phyloP scores from a whole-genome alignment of 2,797 vertebrate species.

The Syncerus caffer region DNA sequence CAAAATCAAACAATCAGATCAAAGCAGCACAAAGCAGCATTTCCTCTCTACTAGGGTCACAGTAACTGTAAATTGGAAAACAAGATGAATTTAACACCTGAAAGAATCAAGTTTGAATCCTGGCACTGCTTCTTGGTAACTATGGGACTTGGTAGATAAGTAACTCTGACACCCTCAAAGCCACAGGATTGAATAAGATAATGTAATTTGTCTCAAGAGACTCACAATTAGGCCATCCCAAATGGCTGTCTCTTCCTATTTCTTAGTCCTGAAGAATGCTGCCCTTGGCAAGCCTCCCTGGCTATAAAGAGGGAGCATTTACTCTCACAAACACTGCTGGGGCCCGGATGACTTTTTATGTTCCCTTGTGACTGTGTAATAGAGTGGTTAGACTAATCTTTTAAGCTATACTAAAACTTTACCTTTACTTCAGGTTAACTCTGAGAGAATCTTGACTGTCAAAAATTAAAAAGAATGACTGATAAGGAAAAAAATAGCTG shows the following conservation, averaged over 20 bases:
- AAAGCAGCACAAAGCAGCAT: slow-evolving; percentile 20
- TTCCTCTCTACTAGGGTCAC: neutral
- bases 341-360: neutral
- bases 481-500: neutral
- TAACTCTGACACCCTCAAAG: slow-evolving; percentile 9
- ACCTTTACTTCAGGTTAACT: slow-evolving; percentile 33
- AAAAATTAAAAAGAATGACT: slow-evolving; percentile 16
- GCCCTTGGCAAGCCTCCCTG: neutral
- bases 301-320: neutral
- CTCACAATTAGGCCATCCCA: neutral
- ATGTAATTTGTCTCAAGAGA: slow-evolving; percentile 19
- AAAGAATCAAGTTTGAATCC: slow-evolving; percentile 37
- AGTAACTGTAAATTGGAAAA: slow-evolving; percentile 1
- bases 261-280: neutral
- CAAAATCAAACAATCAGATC: slow-evolving; percentile 35
- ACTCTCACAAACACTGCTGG: neutral
- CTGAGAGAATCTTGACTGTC: slow-evolving; percentile 21
- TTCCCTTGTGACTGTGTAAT: neutral
- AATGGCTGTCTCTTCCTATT: neutral
- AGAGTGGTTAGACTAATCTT: neutral
- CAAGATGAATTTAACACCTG: slow-evolving; percentile 25
- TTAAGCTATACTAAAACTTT: neutral
- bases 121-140: slow-evolving; percentile 12
- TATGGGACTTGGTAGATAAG: neutral
- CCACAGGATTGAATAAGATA: slow-evolving; percentile 17